These are phyloP conservation scores for Pagetopsis macropterus DNA, from an alignment of 2,797 vertebrate genomes.

Conservation along the genomic window DNA sequence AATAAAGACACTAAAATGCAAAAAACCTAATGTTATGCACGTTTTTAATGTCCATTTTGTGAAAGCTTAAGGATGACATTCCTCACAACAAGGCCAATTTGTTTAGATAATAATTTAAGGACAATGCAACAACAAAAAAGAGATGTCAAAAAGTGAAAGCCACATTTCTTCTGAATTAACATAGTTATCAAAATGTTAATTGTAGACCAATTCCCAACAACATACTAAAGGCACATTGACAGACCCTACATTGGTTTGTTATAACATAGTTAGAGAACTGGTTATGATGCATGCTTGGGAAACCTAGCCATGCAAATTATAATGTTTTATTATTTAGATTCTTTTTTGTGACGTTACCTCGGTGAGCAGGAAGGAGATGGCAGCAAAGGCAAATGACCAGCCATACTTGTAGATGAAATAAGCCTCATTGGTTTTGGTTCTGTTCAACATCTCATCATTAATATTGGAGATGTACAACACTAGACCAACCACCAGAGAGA, in stretches of 20 bases:
- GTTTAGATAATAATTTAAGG: not conserved
- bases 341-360: slow-evolving; percentile 81
- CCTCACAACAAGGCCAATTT: not conserved
- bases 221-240: not conserved
- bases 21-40: not conserved
- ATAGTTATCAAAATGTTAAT: not conserved
- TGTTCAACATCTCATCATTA: slow-evolving; percentile 92
- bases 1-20: not conserved
- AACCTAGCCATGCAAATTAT: not conserved
- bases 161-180: not conserved
- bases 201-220: not conserved
- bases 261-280: not conserved
- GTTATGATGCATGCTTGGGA: not conserved
- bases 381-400: slow-evolving; percentile 94
- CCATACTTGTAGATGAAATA: slow-evolving; percentile 94
- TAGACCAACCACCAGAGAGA: slow-evolving; percentile 91
- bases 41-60: not conserved
- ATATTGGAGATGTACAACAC: slow-evolving; percentile 96
- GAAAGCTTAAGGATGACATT: not conserved
- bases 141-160: not conserved
- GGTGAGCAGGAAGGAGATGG: slow-evolving; percentile 93
- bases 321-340: not conserved
- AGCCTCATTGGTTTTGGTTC: slow-evolving; percentile 89
- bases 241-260: not conserved
- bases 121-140: not conserved